phyloP scores from a whole-genome alignment of 2,797 vertebrate species.

The Champsocephalus gunnari region DNA sequence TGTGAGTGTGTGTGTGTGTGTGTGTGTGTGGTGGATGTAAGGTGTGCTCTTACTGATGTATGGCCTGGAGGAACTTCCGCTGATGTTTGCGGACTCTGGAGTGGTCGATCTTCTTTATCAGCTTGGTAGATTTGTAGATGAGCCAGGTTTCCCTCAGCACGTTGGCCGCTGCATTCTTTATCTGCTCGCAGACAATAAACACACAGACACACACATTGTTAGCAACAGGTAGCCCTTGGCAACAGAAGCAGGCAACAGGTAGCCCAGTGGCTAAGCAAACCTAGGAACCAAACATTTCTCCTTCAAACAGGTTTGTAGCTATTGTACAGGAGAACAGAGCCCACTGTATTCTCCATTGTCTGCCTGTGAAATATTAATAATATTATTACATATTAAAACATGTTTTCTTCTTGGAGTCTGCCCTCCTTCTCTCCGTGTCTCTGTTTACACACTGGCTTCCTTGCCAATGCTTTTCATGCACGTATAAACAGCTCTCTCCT shows the following conservation, averaged over 20 bases:
- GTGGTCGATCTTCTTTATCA: conserved; percentile 99
- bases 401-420: conserved; percentile 59
- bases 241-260: conserved; percentile 68
- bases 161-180: conserved; percentile 99
- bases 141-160: conserved; percentile 99
- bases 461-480: conserved; percentile 73
- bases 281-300: not conserved
- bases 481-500: conserved; percentile 73
- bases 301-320: conserved; percentile 15
- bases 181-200: conserved; percentile 84
- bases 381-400: conserved; percentile 6
- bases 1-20: conserved; percentile 8
- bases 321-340: no score
- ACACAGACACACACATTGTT: conserved; percentile 54
- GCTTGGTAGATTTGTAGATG: conserved; percentile 99
- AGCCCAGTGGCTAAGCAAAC: not conserved
- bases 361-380: conserved; percentile 42
- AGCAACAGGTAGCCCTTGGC: conserved; percentile 76
- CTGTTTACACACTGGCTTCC: conserved; percentile 46
- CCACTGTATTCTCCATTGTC: conserved; percentile 37
- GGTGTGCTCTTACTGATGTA: conserved; percentile 94
- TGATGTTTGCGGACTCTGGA: conserved; percentile 98
- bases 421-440: conserved; percentile 62
- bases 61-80: conserved; percentile 99
- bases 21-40: conserved; percentile 19